Percentiles rank a stretch among this genome's conserved stretches.
Conservation (phyloP, 2,888 invertebrate genomes). For the Tipula vernalis region DNA sequence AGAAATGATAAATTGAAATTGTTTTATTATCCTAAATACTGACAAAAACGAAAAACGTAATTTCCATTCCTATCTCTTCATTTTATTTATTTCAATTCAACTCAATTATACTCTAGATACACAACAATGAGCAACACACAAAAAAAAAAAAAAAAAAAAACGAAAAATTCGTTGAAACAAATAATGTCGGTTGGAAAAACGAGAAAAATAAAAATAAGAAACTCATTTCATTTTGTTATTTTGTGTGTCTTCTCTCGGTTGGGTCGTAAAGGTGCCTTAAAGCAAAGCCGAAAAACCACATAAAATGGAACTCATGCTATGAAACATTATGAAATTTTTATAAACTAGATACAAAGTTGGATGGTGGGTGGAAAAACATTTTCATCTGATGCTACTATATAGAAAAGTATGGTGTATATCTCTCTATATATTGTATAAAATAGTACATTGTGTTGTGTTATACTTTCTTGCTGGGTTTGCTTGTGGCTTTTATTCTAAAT, state of each 20-base stretch:
- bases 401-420: not conserved
- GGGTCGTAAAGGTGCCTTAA: constrained; percentile 19
- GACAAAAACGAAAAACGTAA: not conserved
- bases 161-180: not conserved
- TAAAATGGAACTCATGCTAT: constrained; percentile 18
- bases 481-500: not conserved
- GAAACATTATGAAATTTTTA: constrained; percentile 9
- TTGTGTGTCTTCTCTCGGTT: constrained; percentile 14
- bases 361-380: not conserved
- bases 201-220: constrained; percentile 6
- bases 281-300: constrained; percentile 17
- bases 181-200: not conserved
- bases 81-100: constrained; percentile 4
- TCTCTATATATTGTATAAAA: not conserved
- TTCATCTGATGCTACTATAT: not conserved
- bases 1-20: constrained; percentile 4
- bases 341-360: constrained; percentile 16
- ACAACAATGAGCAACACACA: not conserved
- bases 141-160: no score
- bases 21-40: constrained; percentile 4
- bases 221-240: constrained; percentile 9
- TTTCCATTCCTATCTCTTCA: not conserved
- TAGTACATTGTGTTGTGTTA: not conserved
- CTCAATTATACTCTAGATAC: constrained; percentile 4
- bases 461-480: not conserved